Conservation (phyloP, 2,797 vertebrate genomes). For the Catamblyrhynchus diadema region DNA sequence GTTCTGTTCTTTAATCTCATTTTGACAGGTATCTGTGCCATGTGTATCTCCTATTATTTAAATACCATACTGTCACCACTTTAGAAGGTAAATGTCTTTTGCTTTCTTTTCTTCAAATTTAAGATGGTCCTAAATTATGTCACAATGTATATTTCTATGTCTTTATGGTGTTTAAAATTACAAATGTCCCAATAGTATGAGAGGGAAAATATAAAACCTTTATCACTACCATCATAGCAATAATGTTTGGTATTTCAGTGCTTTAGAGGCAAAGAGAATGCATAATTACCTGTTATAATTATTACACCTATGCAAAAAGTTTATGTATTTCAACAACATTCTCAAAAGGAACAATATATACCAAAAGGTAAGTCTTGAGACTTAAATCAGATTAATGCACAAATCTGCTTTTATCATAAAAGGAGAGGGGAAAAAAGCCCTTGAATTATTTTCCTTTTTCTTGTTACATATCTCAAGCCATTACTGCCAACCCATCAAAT, state of each 20-base stretch:
- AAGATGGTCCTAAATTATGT: neutral
- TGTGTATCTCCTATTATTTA: neutral
- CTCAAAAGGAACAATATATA: neutral
- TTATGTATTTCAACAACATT: neutral
- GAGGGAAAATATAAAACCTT: neutral
- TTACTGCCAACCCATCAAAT: conserved; percentile 33
- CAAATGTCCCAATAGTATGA: neutral
- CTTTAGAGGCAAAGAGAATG: neutral
- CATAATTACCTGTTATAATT: neutral
- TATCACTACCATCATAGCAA: neutral
- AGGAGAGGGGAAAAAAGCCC: neutral
- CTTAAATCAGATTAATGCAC: conserved; percentile 37
- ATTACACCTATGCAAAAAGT: neutral
- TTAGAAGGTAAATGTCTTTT: neutral
- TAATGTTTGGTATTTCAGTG: neutral
- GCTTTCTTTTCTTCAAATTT: neutral
- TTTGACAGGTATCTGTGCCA: neutral
- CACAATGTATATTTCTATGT: neutral
- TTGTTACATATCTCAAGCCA: conserved; percentile 10
- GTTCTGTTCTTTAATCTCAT: neutral
- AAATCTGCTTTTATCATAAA: conserved; percentile 49
- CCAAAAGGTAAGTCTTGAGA: conserved; percentile 12
- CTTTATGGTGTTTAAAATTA: neutral
- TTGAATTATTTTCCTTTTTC: conserved; percentile 5
- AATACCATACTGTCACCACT: neutral